Evolutionary conservation across 2,888 invertebrate species (phyloP), one percentile per base, ranked within the genome.

Genomic region (Melanostoma mellinum): DNA sequence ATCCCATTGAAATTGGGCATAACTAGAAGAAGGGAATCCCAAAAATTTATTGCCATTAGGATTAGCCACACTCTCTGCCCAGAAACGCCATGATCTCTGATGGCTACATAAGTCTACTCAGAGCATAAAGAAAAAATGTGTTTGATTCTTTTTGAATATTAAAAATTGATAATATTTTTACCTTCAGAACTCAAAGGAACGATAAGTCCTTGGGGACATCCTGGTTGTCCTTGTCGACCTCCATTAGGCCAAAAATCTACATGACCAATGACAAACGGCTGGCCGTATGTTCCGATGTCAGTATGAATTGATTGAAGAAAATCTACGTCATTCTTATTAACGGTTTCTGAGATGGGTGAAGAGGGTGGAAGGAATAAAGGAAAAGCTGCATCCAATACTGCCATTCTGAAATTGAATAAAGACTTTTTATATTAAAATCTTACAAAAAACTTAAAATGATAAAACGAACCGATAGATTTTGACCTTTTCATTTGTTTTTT

Each of bases 201-300:
- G 6, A 69, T 10, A 36, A 75, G 46, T 40, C 61, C 56, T n/a
- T 38, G 32, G 8, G 78, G 78, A 50, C 80, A 80, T 30, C 80
- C 80, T 30, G 80, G 80, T 4, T 80, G 80, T 2, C 72, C 72
- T 40, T 61, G 58, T 0, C 5, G 36, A 9, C 80, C 80, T 4
- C 80, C 80, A 52, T 80, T 74, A 33, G 80, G 74, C 74, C 74
- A 80, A 38, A 80, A 80, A 38, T 80, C 80, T 3, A 71, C 80
- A 53, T 74, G 68, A 6, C 80, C 80, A 9, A 69, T n/a, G 4
- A 56, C 0, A 6, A 8, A 9, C 6, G 74, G 80, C 9, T 80
- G 63, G 6, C 80, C 74, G 35, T 55, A 79, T 0, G 68, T 68
- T 38, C 74, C 74, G 9, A 61, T 68, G 8, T 74, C 80, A 0